Base-by-base conservation (phyloP, 30 jellyfish, hydroid and myxozoan genomes). In the Aurelia coerulea region DNA sequence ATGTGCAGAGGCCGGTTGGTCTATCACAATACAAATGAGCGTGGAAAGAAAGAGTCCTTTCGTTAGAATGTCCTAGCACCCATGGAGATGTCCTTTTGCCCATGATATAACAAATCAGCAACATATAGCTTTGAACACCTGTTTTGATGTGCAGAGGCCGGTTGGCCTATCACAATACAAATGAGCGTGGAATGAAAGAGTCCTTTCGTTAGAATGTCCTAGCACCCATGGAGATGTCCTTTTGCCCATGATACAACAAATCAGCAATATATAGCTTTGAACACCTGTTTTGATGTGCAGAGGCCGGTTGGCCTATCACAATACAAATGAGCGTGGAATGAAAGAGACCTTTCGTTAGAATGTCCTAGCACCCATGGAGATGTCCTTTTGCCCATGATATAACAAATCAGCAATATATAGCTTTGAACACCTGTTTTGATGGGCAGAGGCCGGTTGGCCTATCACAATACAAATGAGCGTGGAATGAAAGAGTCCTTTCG, bases 101-200 rank as follows among this genome's bases (percentile, higher is more conserved):
- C n/a, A 77, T 15, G 49, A 77, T 3, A 14, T 42, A 58, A 33
- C 83, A 60, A 77, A 63, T 77, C 87, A 77, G 60, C 60, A 78
- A 59, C 1, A 67, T 32, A n/a, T 37, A 15, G 62, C 10, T 60
- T 19, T 15, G 56, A 84, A 76, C 73, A 84, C 73, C 86, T 85
- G 73, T 84, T 83, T 83, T 71, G 14, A 41, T 12, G 33, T 37
- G 23, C 64, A 46, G 14, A 9, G 5, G 69, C 65, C 16, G 81
- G 83, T 60, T 54, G 92, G 86, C 92, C 92, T 68, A 68, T 83
- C 52, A 51, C 68, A 83, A 69, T 71, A 62, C 78, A 51, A 59
- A 83, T 70, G 76, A 37, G 80, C 68, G 56, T 14, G 80, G 46
- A 54, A 68, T 29, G 73, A 69, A 81, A 29, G 67, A 59, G 68